A percentile compares a stretch with the other conserved stretches of the same genome.
Conservation (phyloP, 2,797 vertebrate species). For the Leptoclinus maculatus region DNA sequence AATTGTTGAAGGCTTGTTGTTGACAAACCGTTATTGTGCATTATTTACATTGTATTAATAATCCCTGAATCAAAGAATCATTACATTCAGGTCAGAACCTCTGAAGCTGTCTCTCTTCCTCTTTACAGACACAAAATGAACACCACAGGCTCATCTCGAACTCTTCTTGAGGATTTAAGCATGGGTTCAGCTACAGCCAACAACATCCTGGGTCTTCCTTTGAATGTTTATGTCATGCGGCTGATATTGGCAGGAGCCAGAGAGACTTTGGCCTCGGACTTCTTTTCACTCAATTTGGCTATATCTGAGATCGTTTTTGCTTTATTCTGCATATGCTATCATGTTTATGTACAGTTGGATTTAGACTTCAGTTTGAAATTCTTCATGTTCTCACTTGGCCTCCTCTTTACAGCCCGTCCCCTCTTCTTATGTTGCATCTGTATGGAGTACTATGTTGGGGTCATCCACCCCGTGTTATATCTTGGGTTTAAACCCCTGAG, state of each 20-base stretch:
- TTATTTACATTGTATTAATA: not conserved
- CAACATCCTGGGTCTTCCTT: slow-evolving; percentile 13
- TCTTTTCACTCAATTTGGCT: slow-evolving; percentile 49
- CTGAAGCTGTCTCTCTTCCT: not conserved
- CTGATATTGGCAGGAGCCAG: slow-evolving; percentile 26
- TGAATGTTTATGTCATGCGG: slow-evolving; percentile 45
- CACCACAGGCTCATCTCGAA: not conserved
- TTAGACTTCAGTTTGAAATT: accelerated
- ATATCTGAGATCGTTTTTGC: slow-evolving; percentile 2
- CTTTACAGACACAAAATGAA: slow-evolving; percentile 41
- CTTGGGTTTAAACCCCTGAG: slow-evolving; percentile 43
- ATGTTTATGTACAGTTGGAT: accelerated
- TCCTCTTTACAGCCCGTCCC: slow-evolving; percentile 22
- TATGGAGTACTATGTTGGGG: slow-evolving; percentile 37
- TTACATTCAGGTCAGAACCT: not conserved
- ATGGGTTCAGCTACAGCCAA: accelerated
- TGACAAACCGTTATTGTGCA: not conserved
- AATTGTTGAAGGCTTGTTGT: not conserved
- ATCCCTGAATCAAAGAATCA: not conserved
- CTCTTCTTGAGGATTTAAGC: not conserved
- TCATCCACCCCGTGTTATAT: slow-evolving; percentile 42
- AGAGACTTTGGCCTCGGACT: slow-evolving; percentile 22
- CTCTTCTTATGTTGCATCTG: slow-evolving; percentile 50
- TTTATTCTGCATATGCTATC: accelerated
- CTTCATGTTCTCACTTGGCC: not conserved